phyloP scores from a whole-genome alignment of 2,888 invertebrate genomes.

The Plebejus anna region DNA sequence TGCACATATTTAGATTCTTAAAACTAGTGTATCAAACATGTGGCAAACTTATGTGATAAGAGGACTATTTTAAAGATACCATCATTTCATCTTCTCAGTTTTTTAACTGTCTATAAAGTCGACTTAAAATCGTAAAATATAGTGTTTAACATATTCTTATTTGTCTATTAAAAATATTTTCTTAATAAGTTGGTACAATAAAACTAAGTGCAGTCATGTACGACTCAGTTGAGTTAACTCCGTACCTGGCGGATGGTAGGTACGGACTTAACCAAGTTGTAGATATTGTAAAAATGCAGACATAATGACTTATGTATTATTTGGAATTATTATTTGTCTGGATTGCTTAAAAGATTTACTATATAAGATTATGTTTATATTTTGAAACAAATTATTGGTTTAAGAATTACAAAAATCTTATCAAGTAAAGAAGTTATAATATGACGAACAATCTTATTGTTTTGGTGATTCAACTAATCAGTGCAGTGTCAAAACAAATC shows the following conservation, averaged over 20 bases:
- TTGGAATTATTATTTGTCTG: neutral
- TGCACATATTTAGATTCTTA: neutral
- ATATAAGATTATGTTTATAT: no score
- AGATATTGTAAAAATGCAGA: neutral
- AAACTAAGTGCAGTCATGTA: no score
- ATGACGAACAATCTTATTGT: neutral
- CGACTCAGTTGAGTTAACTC: no score
- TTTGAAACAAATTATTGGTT: no score
- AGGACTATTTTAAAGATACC: neutral
- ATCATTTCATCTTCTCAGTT: neutral
- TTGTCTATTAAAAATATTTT: no score
- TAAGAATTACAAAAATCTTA: neutral
- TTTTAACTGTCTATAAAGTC: neutral
- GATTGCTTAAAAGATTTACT: neutral
- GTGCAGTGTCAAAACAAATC: constrained; percentile 10
- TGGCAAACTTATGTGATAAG: neutral
- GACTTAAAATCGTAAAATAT: neutral
- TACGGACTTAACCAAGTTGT: no score
- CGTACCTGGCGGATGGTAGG: no score
- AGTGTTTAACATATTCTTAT: neutral
- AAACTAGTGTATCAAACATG: neutral
- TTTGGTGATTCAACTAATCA: neutral
- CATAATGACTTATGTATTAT: neutral
- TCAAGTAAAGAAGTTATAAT: neutral
- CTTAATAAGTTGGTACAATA: no score